Evolutionary conservation across 64 coral and sea anemone species (phyloP).

Genomic region (Exaiptasia diaphana): DNA sequence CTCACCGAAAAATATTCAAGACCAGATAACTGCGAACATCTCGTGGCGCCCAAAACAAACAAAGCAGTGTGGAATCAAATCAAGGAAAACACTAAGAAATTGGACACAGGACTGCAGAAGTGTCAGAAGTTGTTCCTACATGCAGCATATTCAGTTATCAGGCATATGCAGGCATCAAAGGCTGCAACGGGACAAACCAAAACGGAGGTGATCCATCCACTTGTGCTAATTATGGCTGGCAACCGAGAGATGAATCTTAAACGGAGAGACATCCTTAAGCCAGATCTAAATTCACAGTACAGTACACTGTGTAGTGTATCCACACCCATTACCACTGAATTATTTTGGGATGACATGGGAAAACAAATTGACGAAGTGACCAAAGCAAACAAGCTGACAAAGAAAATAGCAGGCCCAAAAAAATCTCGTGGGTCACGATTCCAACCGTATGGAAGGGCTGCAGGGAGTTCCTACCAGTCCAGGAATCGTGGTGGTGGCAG

Average conservation of each 20-base stretch:
- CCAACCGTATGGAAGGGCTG: background rate
- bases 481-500: background rate
- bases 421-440: background rate
- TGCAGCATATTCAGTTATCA: conserved; percentile 28
- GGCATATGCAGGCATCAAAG: conserved; percentile 49
- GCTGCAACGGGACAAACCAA: conserved; percentile 32
- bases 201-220: conserved; percentile 2
- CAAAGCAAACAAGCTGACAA: conserved; percentile 17
- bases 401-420: background rate
- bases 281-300: conserved; percentile 32
- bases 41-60: conserved; percentile 27
- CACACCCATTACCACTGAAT: background rate
- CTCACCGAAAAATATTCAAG: conserved; percentile 7
- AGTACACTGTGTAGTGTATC: background rate
- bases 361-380: conserved; percentile 18
- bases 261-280: conserved; percentile 23
- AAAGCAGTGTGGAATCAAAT: conserved; percentile 25
- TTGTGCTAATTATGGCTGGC: conserved; percentile 20
- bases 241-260: conserved; percentile 35
- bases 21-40: conserved; percentile 16
- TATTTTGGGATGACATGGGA: background rate
- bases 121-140: conserved; percentile 13
- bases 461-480: background rate
- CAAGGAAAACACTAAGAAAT: conserved; percentile 9
- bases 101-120: conserved; percentile 25